phyloP scores from a whole-genome alignment of 2,113 vertebrate genomes.

The Sinocyclocheilus grahami region DNA sequence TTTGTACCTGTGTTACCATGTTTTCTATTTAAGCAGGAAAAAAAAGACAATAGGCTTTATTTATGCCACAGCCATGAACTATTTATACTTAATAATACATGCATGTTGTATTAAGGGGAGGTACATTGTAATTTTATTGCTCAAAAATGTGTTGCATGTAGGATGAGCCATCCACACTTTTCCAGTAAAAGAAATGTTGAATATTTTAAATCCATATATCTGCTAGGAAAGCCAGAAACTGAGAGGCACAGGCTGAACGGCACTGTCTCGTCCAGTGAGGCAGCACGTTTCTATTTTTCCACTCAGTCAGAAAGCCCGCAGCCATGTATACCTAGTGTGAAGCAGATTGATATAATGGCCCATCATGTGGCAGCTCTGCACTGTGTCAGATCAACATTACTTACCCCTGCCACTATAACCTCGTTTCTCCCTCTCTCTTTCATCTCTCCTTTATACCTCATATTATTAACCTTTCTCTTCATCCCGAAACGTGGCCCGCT shows the following conservation, averaged over 20 bases:
- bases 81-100: not conserved
- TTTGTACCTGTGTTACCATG: not conserved
- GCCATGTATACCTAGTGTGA: conserved; percentile 26
- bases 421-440: conserved; percentile 57
- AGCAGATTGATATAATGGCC: conserved; percentile 35
- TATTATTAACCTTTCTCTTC: conserved; percentile 25
- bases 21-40: too few species aligned
- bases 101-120: not conserved
- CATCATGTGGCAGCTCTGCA: conserved; percentile 14
- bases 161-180: not conserved
- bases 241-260: not conserved
- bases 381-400: conserved; percentile 33
- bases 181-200: not conserved
- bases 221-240: not conserved
- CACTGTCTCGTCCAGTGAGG: not conserved
- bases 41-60: not conserved
- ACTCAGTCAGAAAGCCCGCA: not conserved
- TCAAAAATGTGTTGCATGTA: not conserved
- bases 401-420: conserved; percentile 34
- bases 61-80: not conserved
- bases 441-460: conserved; percentile 20
- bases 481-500: conserved; percentile 4
- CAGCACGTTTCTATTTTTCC: not conserved
- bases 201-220: not conserved
- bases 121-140: not conserved